These are phyloP conservation scores for Sebastes minor DNA, from an alignment of 2,797 vertebrate species.

Conservation along the genomic window DNA sequence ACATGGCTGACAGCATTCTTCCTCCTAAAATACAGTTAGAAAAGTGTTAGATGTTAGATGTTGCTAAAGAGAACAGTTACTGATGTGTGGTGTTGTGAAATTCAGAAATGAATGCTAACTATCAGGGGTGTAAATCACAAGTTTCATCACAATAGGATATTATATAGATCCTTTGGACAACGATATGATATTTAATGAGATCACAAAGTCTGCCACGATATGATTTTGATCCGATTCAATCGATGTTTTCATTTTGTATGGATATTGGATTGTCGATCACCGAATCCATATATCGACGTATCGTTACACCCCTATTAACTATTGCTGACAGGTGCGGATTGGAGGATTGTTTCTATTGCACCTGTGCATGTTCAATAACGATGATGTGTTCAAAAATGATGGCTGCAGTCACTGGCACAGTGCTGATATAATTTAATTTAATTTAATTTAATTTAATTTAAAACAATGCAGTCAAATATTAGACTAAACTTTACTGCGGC, in stretches of 20 bases:
- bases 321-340: background rate
- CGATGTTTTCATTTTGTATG: too few species aligned
- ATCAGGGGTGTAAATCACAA: too few species aligned
- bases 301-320: background rate
- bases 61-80: background rate
- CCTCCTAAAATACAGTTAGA: conserved; percentile 40
- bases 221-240: too few species aligned
- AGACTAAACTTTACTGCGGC: background rate
- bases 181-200: too few species aligned
- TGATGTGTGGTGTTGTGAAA: background rate
- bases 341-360: background rate
- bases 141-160: too few species aligned
- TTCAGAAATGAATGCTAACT: background rate
- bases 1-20: conserved; percentile 24
- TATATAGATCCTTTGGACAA: too few species aligned
- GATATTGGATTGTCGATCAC: too few species aligned
- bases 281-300: too few species aligned
- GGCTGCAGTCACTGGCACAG: background rate
- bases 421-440: background rate
- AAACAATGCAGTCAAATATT: background rate
- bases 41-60: background rate
- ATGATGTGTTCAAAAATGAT: background rate
- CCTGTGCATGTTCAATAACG: background rate
- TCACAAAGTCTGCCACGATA: too few species aligned
- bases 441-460: background rate